Evolutionary conservation across 2,113 vertebrate genomes (phyloP).

Genomic region (Taxidea taxus): DNA sequence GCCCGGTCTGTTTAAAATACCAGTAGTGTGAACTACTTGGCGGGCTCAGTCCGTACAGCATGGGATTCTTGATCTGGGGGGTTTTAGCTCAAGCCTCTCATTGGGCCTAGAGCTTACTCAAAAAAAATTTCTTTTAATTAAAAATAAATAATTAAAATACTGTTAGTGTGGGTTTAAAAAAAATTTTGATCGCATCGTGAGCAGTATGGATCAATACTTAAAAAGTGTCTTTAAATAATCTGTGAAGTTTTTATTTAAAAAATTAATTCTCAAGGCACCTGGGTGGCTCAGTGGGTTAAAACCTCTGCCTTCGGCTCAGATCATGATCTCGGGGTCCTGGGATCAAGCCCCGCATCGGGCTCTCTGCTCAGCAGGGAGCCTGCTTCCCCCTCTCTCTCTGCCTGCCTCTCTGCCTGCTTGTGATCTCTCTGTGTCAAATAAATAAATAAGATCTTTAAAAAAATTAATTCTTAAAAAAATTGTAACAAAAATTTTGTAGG

Average conservation of each 20-base stretch:
- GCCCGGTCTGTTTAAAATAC: background rate
- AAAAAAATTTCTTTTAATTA: background rate
- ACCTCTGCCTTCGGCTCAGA: too few species aligned
- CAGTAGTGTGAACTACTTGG: background rate
- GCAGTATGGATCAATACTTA: background rate
- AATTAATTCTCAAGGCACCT: background rate
- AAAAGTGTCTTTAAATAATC: background rate
- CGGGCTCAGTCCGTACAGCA: background rate
- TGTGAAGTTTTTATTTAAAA: background rate
- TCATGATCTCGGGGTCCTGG: too few species aligned
- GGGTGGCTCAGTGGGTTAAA: too few species aligned
- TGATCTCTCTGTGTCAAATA: too few species aligned
- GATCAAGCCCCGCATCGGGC: too few species aligned
- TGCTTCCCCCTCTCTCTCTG: too few species aligned
- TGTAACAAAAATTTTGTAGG: background rate
- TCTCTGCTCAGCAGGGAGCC: too few species aligned
- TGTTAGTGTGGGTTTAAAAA: background rate
- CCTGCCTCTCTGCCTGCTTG: too few species aligned
- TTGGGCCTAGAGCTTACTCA: background rate
- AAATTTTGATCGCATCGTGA: background rate
- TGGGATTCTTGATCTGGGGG: background rate
- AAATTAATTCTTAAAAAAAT: background rate
- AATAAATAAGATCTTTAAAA: too few species aligned
- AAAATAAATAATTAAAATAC: background rate
- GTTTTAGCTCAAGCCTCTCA: background rate